Evolutionary conservation across 2,888 invertebrate species (phyloP).

Genomic region (Chymomyza procnemis): DNA sequence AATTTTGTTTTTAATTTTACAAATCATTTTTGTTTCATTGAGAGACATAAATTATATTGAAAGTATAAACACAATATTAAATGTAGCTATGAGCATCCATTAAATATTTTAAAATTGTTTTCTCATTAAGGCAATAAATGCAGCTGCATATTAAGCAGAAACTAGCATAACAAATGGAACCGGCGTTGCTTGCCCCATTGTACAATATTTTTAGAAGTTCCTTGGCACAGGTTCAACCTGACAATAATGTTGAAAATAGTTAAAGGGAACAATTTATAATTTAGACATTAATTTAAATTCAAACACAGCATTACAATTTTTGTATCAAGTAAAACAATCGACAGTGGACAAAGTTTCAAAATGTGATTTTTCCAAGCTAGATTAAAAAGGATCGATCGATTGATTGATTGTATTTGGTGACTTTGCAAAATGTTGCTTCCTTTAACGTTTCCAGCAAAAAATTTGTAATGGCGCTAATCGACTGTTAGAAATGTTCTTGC

Average conservation of each 20-base stretch:
- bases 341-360: not conserved
- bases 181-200: not conserved
- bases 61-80: slow-evolving; percentile 9
- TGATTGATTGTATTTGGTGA: slow-evolving; percentile 6
- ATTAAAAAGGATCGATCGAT: not conserved
- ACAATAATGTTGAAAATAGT: not conserved
- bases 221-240: not conserved
- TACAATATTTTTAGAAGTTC: not conserved
- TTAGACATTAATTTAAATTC: not conserved
- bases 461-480: slow-evolving; percentile 12
- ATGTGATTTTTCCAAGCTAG: not conserved
- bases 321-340: slow-evolving; percentile 8
- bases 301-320: slow-evolving; percentile 34
- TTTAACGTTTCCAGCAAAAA: not conserved
- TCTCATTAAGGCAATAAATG: slow-evolving; percentile 57
- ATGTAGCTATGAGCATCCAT: not conserved
- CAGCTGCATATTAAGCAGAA: slow-evolving; percentile 44
- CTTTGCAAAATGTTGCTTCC: slow-evolving; percentile 8
- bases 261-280: not conserved
- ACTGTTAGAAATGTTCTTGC: slow-evolving; percentile 9
- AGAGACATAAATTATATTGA: slow-evolving; percentile 33
- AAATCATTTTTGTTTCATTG: slow-evolving; percentile 24
- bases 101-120: not conserved
- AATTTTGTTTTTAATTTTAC: not conserved
- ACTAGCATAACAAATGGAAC: slow-evolving; percentile 29